Percentiles rank a stretch among this genome's conserved stretches.
Evolutionary conservation across 2,888 invertebrate species (phyloP).

Genomic region (Phoronis australis): DNA sequence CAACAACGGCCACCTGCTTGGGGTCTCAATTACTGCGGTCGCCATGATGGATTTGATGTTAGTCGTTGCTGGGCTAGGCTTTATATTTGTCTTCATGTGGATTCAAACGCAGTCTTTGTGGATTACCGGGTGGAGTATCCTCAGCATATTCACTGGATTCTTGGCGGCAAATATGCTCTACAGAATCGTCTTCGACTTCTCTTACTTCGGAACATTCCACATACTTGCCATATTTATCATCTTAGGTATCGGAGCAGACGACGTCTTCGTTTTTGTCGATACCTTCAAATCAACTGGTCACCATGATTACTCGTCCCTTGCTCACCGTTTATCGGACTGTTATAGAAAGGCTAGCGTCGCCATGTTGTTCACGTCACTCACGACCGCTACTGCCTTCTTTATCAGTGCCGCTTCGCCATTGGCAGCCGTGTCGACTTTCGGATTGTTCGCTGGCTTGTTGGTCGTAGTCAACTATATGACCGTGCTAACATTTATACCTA

Average conservation of each 20-base stretch:
- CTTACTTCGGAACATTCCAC: slow-evolving; percentile 22
- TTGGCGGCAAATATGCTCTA: slow-evolving; percentile 19
- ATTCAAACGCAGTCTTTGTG: slow-evolving; percentile 20
- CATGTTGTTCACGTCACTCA: slow-evolving; percentile 20
- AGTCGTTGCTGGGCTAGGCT: slow-evolving; percentile 15
- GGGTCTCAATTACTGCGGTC: slow-evolving; percentile 1
- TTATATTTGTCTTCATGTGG: slow-evolving; percentile 20
- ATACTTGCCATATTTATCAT: slow-evolving; percentile 21
- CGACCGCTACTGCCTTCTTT: slow-evolving; percentile 17
- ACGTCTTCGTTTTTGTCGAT: slow-evolving; percentile 21
- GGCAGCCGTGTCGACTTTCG: slow-evolving; percentile 12
- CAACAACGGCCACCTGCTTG: slow-evolving; percentile 10
- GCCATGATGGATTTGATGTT: slow-evolving; percentile 16
- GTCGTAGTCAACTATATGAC: slow-evolving; percentile 19
- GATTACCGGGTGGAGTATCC: slow-evolving; percentile 16
- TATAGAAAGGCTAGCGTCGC: slow-evolving; percentile 13
- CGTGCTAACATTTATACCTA: slow-evolving; percentile 17
- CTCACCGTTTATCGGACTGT: slow-evolving; percentile 13
- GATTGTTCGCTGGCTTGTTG: slow-evolving; percentile 14
- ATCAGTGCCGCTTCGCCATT: slow-evolving; percentile 12
- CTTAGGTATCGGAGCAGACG: slow-evolving; percentile 23
- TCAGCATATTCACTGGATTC: slow-evolving; percentile 20
- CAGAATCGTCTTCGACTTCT: slow-evolving; percentile 14
- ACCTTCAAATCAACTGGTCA: slow-evolving; percentile 14
- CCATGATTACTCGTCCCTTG: slow-evolving; percentile 4